Base-by-base conservation (phyloP, 1,140 invertebrate genomes). In the Drosophila parabipectinata region DNA sequence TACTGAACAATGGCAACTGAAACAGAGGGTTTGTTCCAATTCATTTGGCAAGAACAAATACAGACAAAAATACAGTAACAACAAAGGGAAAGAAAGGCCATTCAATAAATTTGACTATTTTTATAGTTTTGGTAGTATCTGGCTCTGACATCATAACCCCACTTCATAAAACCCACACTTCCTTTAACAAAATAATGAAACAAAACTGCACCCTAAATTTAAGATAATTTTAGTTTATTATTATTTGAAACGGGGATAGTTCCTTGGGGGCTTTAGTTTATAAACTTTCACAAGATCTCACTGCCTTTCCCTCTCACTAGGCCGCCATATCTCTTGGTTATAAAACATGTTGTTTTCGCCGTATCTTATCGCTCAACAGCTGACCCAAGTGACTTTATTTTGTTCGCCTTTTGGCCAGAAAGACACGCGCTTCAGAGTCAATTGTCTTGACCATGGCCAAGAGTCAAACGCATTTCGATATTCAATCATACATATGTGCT, bases 41-140 rank as follows among this genome's bases (percentile, higher is more conserved):
- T 85, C 82, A 85, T 85, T 85, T 75, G 78, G 74, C 78, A 87
- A 79, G 45, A 79, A 79, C 75, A 83, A 79, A 45, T 26, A 50
- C 12, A 61, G 39, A 30, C n/a, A 50, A 62, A 4, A 41, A 21
- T 5, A 15, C 4, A 21, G 2, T 48, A 8, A 48, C 21, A 64
- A 8, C n/a, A 6, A 45, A 51, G 41, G 52, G 18, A 26, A 44
- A 45, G 45, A 74, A 68, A 64, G 52, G 79, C 39, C 64, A 77
- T 77, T 63, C 64, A 85, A 77, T 85, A 75, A 83, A 78, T 80
- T 37, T 84, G 51, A 81, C 53, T 45, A 73, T 66, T 72, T 85
- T 48, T 54, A 58, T 48, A 68, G 48, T 79, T 75, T 79, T 75
- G 34, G 56, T 62, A 60, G 55, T 56, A 53, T 60, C 30, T 58